These are phyloP conservation scores for Listrodromus nycthemerus DNA, from an alignment of 2,888 invertebrate species.

Conservation along the genomic window DNA sequence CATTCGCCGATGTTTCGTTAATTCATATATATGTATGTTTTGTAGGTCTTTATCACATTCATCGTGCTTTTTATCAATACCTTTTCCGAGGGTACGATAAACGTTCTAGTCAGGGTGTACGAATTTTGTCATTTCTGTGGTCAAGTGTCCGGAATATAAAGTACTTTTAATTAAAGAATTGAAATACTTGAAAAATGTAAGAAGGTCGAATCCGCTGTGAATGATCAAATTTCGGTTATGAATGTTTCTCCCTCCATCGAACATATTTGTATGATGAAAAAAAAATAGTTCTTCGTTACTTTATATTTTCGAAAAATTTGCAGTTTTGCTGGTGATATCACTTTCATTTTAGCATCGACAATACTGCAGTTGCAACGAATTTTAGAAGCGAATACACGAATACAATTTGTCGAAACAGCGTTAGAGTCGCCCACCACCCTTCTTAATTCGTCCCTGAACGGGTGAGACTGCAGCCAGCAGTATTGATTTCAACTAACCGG, in stretches of 20 bases:
- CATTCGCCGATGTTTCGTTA: too few relatives aligned
- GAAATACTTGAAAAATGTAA: not conserved
- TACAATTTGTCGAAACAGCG: conserved; percentile 48
- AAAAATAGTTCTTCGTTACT: not conserved
- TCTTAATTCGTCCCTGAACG: conserved; percentile 65
- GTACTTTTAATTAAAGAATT: not conserved
- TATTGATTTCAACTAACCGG: conserved; percentile 70
- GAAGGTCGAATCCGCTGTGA: not conserved
- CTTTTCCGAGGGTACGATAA: too few relatives aligned
- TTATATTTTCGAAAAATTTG: not conserved
- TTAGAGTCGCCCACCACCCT: conserved; percentile 45
- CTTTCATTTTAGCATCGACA: not conserved
- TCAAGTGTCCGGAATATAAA: not conserved
- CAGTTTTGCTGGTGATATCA: not conserved
- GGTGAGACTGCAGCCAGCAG: conserved; percentile 59
- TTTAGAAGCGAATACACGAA: not conserved
- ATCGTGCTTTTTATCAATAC: too few relatives aligned
- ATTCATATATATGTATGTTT: too few relatives aligned
- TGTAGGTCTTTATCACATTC: too few relatives aligned
- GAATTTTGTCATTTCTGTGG: too few relatives aligned
- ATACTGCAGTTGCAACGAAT: too few relatives aligned
- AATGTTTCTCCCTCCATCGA: not conserved
- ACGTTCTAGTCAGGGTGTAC: too few relatives aligned
- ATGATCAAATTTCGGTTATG: not conserved
- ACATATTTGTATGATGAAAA: not conserved